phyloP scores from a whole-genome alignment of 92 coral and sea anemone genomes.

The Blastomussa wellsi region DNA sequence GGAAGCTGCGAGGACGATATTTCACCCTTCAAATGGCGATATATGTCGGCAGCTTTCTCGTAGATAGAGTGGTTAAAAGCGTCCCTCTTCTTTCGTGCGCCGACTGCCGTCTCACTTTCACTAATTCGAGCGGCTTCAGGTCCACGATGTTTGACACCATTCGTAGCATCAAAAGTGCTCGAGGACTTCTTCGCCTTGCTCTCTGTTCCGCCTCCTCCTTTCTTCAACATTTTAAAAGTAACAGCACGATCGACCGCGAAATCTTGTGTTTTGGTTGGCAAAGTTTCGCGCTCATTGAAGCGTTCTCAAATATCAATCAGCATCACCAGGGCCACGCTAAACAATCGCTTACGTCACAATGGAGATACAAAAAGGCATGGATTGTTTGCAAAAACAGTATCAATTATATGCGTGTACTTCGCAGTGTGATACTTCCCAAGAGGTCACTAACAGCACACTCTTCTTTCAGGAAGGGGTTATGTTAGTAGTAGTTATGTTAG shows the following conservation, averaged over 20 bases:
- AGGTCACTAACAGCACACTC: neutral
- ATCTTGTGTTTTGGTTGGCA: slow-evolving; percentile 14
- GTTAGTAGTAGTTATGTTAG: too few relatives aligned
- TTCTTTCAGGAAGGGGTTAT: too few relatives aligned
- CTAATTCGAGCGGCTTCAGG: slow-evolving; percentile 43
- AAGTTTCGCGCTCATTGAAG: neutral
- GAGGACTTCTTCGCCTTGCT: slow-evolving; percentile 63
- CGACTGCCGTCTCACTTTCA: slow-evolving; percentile 64
- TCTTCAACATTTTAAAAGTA: slow-evolving; percentile 50
- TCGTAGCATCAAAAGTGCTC: slow-evolving; percentile 56
- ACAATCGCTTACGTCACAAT: slow-evolving; percentile 41
- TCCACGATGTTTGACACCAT: slow-evolving; percentile 38
- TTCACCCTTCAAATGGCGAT: slow-evolving; percentile 88
- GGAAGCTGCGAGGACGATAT: slow-evolving; percentile 76
- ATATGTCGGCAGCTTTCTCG: slow-evolving; percentile 88
- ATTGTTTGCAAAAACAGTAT: too few relatives aligned
- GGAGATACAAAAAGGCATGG: neutral
- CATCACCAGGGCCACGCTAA: slow-evolving; percentile 33
- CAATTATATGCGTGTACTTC: neutral
- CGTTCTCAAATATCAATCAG: neutral
- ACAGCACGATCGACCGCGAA: slow-evolving; percentile 9
- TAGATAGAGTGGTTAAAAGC: slow-evolving; percentile 81
- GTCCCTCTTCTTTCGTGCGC: slow-evolving; percentile 58
- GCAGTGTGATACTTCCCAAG: neutral
- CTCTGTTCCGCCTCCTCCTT: slow-evolving; percentile 15